These are phyloP conservation scores for Drosophila paramelanica DNA, from an alignment of 2,888 invertebrate genomes.

Conservation along the genomic window DNA sequence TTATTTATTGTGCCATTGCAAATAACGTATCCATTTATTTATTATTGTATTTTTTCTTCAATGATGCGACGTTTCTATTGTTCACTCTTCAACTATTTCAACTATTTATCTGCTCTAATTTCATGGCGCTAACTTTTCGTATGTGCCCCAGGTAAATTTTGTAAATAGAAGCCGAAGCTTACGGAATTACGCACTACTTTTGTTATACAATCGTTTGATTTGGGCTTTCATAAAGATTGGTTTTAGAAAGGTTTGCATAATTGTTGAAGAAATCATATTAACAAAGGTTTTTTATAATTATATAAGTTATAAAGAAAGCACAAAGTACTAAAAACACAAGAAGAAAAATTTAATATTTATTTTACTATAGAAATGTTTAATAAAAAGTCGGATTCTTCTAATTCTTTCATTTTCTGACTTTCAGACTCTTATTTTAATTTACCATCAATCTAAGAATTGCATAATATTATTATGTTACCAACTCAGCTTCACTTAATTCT, in stretches of 20 bases:
- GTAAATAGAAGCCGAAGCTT: slow-evolving; percentile 43
- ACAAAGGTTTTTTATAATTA: background rate
- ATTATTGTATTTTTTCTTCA: slow-evolving; percentile 22
- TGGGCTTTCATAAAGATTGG: slow-evolving; percentile 16
- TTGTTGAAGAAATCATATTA: slow-evolving; percentile 5
- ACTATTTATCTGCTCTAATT: slow-evolving; percentile 74
- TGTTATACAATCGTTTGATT: slow-evolving; percentile 52
- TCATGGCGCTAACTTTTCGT: slow-evolving; percentile 35
- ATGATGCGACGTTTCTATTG: slow-evolving; percentile 52
- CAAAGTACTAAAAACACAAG: background rate
- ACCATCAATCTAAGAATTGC: background rate
- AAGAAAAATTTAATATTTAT: background rate
- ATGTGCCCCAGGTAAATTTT: slow-evolving; percentile 31
- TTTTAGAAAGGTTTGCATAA: slow-evolving; percentile 26
- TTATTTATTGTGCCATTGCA: slow-evolving; percentile 75
- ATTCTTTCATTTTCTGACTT: background rate
- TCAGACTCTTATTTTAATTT: too few species aligned
- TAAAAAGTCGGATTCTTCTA: background rate
- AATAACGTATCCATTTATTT: slow-evolving; percentile 53
- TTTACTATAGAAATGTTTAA: background rate
- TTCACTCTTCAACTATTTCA: slow-evolving; percentile 48
- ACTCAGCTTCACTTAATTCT: background rate
- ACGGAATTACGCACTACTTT: slow-evolving; percentile 44
- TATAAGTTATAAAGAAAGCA: background rate
- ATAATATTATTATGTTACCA: background rate